Evolutionary conservation across 2,797 vertebrate genomes (phyloP).

Genomic region (Calcarius lapponicus): DNA sequence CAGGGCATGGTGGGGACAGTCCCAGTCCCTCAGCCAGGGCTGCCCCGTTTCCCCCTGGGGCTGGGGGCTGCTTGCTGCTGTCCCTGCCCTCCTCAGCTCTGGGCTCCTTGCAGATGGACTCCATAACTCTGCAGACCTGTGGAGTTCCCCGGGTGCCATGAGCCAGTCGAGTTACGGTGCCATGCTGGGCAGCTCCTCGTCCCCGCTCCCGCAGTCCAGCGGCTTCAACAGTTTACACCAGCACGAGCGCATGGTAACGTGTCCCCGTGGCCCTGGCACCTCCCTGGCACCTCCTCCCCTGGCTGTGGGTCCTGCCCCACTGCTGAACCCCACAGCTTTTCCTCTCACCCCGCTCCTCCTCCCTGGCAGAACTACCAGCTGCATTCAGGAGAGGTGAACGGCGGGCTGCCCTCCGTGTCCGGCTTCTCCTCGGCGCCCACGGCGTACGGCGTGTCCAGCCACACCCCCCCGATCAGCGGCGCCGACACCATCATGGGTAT

Average conservation of each 20-base stretch:
- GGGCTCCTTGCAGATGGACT: constrained; percentile 83
- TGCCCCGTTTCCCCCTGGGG: accelerated
- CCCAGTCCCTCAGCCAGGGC: neutral
- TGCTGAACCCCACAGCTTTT: neutral
- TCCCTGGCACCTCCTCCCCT: accelerated
- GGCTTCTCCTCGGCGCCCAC: constrained; percentile 87
- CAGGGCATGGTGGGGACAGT: accelerated
- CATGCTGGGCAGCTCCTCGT: constrained; percentile 87
- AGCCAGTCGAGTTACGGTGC: constrained; percentile 88
- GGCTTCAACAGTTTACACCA: constrained; percentile 91
- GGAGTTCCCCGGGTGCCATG: constrained; percentile 86
- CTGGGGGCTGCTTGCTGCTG: accelerated
- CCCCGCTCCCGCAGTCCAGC: constrained; percentile 81
- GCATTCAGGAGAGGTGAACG: constrained; percentile 91
- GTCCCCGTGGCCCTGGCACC: neutral
- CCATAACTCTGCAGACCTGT: constrained; percentile 88
- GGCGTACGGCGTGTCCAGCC: constrained; percentile 86
- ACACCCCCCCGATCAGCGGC: constrained; percentile 90
- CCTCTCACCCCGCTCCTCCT: neutral
- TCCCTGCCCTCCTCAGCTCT: neutral
- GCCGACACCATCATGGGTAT: constrained; percentile 90
- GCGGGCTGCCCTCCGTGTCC: constrained; percentile 81
- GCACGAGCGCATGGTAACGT: constrained; percentile 92
- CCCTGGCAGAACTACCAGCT: constrained; percentile 90
- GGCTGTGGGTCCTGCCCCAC: neutral